Evolutionary conservation across 1,140 invertebrate genomes (phyloP), one percentile per base, ranked within the genome.

Genomic region (Melipona quadrifasciata): DNA sequence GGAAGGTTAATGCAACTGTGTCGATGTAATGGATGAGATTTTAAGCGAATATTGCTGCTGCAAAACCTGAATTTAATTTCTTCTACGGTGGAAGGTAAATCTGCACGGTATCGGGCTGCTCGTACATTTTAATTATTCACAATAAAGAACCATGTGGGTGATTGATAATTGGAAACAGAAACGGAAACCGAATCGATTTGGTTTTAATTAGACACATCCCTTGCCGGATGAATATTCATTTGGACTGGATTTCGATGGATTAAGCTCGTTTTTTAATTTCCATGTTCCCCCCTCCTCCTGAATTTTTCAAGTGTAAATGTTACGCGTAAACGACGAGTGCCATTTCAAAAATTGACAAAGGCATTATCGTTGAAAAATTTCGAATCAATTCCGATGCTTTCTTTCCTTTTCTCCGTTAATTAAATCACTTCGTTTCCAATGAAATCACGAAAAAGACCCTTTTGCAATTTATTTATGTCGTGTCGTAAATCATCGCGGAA

Each of bases 131-230:
- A 67, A 82, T 82, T 82, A 82, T 65, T 65, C 51, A 57, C 31
- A 39, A 74, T 81, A 74, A 74, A 74, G 31, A 65, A 61, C 55
- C 34, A 19, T 53, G 68, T 27, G 39, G 57, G 14, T 73, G 80
- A 81, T 74, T 39, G 27, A 74, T 81, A 75, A 82, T 55, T 65
- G 57, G 34, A n/a, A 80, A 31, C 55, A 68, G 72, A 67, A 81
- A 61, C 39, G 70, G 47, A 55, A 51, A 64, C 14, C 12, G 70
- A 8, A 67, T 67, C 61, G 55, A 82, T 75, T 75, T 82, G 5
- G 21, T 34, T 82, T 67, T 82, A 82, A 82, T 75, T 74, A 82
- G 21, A 53, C 39, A 65, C 14, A 14, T 12, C 31, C 21, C 27
- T 24, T 65, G 21, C 47, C 2, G 16, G 4, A 24, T 55, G 27